phyloP scores from a whole-genome alignment of 30 jellyfish, hydroid and myxozoan species.

The Hydra vulgaris region DNA sequence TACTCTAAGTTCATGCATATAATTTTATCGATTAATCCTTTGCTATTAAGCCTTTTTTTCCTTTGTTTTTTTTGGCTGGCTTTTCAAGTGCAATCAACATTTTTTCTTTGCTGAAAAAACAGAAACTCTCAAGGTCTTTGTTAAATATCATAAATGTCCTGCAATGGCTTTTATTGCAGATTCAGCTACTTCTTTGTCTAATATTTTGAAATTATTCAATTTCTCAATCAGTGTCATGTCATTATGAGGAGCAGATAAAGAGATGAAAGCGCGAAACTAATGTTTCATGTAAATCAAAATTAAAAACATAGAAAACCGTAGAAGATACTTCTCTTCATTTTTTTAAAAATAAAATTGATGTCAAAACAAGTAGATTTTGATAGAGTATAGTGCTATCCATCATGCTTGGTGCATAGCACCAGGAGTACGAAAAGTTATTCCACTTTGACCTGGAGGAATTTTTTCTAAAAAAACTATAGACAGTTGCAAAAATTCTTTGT shows the following conservation, averaged over 20 bases:
- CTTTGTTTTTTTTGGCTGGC: background rate
- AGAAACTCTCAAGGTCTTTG: background rate
- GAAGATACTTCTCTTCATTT: background rate
- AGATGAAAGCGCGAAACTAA: background rate
- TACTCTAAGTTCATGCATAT: too few species aligned
- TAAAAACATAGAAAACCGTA: background rate
- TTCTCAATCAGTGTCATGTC: background rate
- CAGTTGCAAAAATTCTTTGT: background rate
- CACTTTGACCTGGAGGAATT: background rate
- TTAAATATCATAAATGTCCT: conserved; percentile 1
- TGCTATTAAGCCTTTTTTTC: too few species aligned
- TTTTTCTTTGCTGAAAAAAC: background rate
- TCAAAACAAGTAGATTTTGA: background rate
- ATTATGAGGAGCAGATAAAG: background rate
- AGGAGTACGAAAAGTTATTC: background rate
- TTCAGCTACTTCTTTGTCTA: background rate
- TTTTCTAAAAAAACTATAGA: background rate
- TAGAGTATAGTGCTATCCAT: background rate
- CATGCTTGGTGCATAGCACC: background rate
- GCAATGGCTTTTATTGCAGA: background rate
- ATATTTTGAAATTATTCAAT: background rate
- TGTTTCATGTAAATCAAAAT: background rate
- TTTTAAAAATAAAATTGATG: background rate
- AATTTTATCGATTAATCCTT: too few species aligned
- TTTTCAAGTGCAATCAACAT: background rate